Percentiles rank a stretch among this genome's conserved stretches.
These are phyloP conservation scores for Xestobium rufovillosum DNA, from an alignment of 2,888 invertebrate species.

Conservation along the genomic window DNA sequence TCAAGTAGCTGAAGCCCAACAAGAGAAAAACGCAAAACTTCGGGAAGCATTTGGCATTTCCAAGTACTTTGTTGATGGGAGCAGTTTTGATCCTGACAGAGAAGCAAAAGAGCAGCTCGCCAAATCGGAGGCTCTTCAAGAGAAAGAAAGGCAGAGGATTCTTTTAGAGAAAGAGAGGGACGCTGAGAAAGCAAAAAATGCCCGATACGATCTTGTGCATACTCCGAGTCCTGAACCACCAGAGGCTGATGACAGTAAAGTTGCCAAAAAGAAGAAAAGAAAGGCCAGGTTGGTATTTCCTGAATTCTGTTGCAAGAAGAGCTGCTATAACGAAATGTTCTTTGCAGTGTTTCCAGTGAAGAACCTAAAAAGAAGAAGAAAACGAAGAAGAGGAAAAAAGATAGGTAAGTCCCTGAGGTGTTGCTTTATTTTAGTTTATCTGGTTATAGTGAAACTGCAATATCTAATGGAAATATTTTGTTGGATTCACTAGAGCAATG, in stretches of 20 bases:
- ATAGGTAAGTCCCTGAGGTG: conserved; percentile 51
- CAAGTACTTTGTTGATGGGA: conserved; percentile 88
- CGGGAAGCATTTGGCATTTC: conserved; percentile 93
- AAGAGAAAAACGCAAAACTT: conserved; percentile 88
- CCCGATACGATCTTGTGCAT: conserved; percentile 64
- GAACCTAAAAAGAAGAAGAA: conserved; percentile 76
- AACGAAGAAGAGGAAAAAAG: conserved; percentile 67
- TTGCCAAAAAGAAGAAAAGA: conserved; percentile 60
- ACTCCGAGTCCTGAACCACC: conserved; percentile 61
- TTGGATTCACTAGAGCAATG: no score
- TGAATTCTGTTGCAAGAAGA: conserved; percentile 17
- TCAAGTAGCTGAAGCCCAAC: conserved; percentile 92
- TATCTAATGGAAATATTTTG: conserved; percentile 6
- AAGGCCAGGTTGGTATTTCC: conserved; percentile 50
- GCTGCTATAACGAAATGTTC: conserved; percentile 20
- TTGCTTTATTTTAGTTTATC: conserved; percentile 15
- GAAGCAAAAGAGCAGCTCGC: conserved; percentile 53
- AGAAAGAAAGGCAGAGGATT: conserved; percentile 35
- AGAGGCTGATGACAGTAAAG: conserved; percentile 39
- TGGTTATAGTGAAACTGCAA: conserved; percentile 11
- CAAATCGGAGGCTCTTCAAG: conserved; percentile 42
- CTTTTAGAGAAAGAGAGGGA: conserved; percentile 46
- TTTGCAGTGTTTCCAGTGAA: conserved; percentile 60
- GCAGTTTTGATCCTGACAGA: conserved; percentile 79
- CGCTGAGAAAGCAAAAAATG: conserved; percentile 41